Base-by-base conservation (phyloP, 1,140 invertebrate genomes). In the Neodiprion fabricii region DNA sequence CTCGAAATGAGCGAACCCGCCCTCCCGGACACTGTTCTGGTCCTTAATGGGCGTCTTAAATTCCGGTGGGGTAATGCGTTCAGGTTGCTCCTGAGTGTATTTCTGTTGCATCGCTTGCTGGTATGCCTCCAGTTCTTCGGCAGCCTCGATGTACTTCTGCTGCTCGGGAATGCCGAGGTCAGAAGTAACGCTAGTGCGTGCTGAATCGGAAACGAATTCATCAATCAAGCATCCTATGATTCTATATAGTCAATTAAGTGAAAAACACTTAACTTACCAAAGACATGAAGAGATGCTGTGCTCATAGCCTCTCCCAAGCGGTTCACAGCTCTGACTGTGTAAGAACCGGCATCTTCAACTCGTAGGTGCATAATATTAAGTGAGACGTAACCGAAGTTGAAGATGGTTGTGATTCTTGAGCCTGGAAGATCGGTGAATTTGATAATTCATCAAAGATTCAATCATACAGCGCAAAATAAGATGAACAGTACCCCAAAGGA, bases 361-460 rank as follows among this genome's bases (percentile, higher is more conserved):
- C 97, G 94, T 90, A 98, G 93, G 92, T 98, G 97, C 92, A 98
- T 92, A 87, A 99, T 98, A 89, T 98, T 98, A 79, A 99, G 93
- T 88, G 96, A 96, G 88, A 99, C 97, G 91, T 98, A 98, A 85
- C 97, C 97, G 92, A 99, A 99, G 91, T 98, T 99, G 91, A 97
- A 97, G 89, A 96, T 96, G 82, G 96, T 96, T 82, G 95, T 96
- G 86, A 98, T 98, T 89, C 97, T 92, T 85, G 96, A 97, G 88
- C 92, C 92, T 91, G 77, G 28, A 82, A 80, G 67, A 73, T 65
- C 23, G 65, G 49, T 47, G 61, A 23, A n/a, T 70, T 40, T 40
- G 40, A 14, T 47, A 48, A 47, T 47, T n/a, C 9, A 67, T 17
- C 10, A 70, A 8, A 1, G 71, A 71, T 50, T 65, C 10, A 70